Percentiles rank a stretch among this genome's conserved stretches.
Evolutionary conservation across 53 echinoderm and acorn worm genomes (phyloP).

Genomic region (Luidia sarsii): DNA sequence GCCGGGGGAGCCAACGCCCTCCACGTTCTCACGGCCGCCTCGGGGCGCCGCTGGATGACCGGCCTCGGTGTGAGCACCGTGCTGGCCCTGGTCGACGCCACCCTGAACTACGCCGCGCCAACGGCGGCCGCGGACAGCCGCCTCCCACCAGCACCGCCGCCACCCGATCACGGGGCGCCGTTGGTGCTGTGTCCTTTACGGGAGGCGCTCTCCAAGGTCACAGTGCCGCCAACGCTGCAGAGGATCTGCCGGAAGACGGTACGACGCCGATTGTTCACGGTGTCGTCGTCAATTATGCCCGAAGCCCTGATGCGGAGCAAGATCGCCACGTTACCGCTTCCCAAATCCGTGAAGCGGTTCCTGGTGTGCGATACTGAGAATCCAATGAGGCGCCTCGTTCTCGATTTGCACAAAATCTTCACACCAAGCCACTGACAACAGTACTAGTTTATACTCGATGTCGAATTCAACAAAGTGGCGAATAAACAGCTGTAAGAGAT

Average conservation of each 20-base stretch:
- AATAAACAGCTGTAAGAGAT: too few species aligned
- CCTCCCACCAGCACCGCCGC: too few species aligned
- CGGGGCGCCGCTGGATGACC: too few species aligned
- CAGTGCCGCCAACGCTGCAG: slow-evolving; percentile 34
- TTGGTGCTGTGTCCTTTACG: too few species aligned
- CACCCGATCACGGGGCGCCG: too few species aligned
- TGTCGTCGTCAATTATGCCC: background rate
- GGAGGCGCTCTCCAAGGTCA: background rate
- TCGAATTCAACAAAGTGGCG: too few species aligned
- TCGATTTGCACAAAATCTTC: too few species aligned
- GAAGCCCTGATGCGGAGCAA: background rate
- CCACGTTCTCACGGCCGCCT: slow-evolving; percentile 17
- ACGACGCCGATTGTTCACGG: slow-evolving; percentile 1
- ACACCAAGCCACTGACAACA: too few species aligned
- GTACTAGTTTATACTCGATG: too few species aligned
- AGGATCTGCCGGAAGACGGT: slow-evolving; percentile 41
- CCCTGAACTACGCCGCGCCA: background rate
- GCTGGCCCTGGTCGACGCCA: slow-evolving; percentile 30
- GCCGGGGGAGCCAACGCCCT: slow-evolving; percentile 14
- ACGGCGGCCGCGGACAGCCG: background rate
- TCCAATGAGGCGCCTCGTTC: too few species aligned
- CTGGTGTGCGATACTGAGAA: too few species aligned
- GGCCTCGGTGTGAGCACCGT: background rate
- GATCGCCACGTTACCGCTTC: slow-evolving; percentile 26
- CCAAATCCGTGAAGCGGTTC: slow-evolving; percentile 28